Conservation (phyloP, 2,888 invertebrate genomes). For the Micoletzkya japonica region DNA sequence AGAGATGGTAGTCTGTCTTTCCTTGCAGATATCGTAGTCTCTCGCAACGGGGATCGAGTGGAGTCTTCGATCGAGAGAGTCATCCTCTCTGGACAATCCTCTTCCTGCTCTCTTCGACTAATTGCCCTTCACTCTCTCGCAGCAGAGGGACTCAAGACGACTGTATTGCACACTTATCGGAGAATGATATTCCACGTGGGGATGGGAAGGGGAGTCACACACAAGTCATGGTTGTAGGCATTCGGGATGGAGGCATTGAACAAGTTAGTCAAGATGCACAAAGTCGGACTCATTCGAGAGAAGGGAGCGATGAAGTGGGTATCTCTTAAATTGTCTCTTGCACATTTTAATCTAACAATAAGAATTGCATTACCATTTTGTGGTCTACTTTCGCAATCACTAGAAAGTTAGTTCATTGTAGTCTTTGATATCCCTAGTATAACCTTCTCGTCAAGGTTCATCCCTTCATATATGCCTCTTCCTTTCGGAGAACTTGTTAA, state of each 20-base stretch:
- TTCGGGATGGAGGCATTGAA: constrained; percentile 55
- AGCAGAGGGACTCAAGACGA: constrained; percentile 79
- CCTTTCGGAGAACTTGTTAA: constrained; percentile 40
- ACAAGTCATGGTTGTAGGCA: constrained; percentile 45
- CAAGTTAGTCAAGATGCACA: constrained; percentile 56
- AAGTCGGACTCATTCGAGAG: constrained; percentile 57
- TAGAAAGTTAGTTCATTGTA: no score
- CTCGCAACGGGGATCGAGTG: constrained; percentile 86
- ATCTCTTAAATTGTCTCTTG: not conserved
- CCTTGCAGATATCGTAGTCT: constrained; percentile 79
- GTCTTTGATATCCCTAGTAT: no score
- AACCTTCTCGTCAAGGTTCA: constrained; percentile 1
- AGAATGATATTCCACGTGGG: constrained; percentile 43
- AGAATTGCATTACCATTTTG: not conserved
- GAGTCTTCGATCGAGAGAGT: constrained; percentile 87
- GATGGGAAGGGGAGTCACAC: no score
- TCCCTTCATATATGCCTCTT: constrained; percentile 32
- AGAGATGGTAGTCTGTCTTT: not conserved
- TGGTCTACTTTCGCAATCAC: not conserved
- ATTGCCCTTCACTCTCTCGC: constrained; percentile 25
- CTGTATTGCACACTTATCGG: constrained; percentile 75
- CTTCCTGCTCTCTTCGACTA: constrained; percentile 6
- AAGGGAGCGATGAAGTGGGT: constrained; percentile 30
- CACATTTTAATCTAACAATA: not conserved
- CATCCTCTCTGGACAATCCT: constrained; percentile 71